Percentiles rank a stretch among this genome's conserved stretches.
phyloP scores from a whole-genome alignment of 1,140 invertebrate species.

The Pygmarrhopalites habei region DNA sequence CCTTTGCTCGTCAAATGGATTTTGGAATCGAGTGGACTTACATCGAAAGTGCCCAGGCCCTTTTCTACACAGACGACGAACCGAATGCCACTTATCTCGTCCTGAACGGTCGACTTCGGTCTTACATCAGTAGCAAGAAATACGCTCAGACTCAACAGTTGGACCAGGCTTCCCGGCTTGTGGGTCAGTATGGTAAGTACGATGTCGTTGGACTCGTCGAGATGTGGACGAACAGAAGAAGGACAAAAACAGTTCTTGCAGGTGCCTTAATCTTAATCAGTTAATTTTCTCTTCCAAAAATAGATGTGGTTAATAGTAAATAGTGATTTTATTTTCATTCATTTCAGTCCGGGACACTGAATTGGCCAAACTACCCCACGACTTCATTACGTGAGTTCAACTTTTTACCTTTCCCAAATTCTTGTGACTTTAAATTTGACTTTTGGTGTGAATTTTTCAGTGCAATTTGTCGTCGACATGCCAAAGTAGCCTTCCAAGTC shows the following conservation, averaged over 20 bases:
- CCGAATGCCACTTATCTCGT: neutral
- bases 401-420: neutral
- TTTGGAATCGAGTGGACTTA: constrained; percentile 26
- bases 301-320: too few species aligned
- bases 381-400: constrained; percentile 1
- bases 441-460: too few species aligned
- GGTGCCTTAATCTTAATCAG: too few species aligned
- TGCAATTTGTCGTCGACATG: neutral
- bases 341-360: constrained; percentile 21
- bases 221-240: constrained; percentile 9
- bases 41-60: neutral
- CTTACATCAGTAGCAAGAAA: too few species aligned
- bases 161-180: neutral
- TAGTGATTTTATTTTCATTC: too few species aligned
- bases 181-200: constrained; percentile 16
- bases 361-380: constrained; percentile 21
- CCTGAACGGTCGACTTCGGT: neutral
- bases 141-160: neutral
- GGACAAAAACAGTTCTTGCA: constrained; percentile 21
- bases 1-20: constrained; percentile 18
- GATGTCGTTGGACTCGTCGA: constrained; percentile 25
- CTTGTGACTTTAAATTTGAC: neutral
- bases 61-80: neutral
- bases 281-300: too few species aligned
- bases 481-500: constrained; percentile 3